These are phyloP conservation scores for Coregonus clupeaformis DNA, from an alignment of 2,113 vertebrate species.

Conservation along the genomic window DNA sequence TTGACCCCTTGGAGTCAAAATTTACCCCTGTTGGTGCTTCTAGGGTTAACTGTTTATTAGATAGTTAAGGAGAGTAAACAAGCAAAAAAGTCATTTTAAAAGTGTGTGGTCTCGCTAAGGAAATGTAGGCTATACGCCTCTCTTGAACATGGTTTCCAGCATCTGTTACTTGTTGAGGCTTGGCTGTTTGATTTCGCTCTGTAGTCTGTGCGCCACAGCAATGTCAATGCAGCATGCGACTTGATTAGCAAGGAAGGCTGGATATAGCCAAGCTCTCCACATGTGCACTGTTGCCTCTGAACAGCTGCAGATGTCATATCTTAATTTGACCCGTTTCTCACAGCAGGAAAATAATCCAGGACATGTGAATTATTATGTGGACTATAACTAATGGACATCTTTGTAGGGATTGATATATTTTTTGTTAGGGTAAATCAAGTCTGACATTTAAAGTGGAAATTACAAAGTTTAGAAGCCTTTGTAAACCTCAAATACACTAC, in stretches of 20 bases:
- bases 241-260: constrained; percentile 36
- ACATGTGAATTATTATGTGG: too few relatives aligned
- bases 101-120: constrained; percentile 54
- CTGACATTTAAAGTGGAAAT: too few relatives aligned
- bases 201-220: constrained; percentile 33
- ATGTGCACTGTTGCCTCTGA: neutral
- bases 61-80: constrained; percentile 27
- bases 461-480: too few relatives aligned
- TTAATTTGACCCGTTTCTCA: too few relatives aligned
- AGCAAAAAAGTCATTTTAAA: constrained; percentile 35
- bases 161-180: constrained; percentile 62
- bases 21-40: constrained; percentile 18
- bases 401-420: too few relatives aligned
- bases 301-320: too few relatives aligned
- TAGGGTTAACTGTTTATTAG: constrained; percentile 34
- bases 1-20: too few relatives aligned
- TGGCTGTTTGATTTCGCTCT: constrained; percentile 49
- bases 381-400: too few relatives aligned
- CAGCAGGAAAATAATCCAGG: too few relatives aligned
- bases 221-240: constrained; percentile 35
- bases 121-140: constrained; percentile 36
- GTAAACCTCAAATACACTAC: too few relatives aligned
- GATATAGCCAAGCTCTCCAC: constrained; percentile 9
- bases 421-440: too few relatives aligned
- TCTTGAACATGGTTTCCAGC: constrained; percentile 37